Evolutionary conservation across 2,797 vertebrate species (phyloP), one percentile per base, ranked within the genome.

Genomic region (Sebastes cheni): DNA sequence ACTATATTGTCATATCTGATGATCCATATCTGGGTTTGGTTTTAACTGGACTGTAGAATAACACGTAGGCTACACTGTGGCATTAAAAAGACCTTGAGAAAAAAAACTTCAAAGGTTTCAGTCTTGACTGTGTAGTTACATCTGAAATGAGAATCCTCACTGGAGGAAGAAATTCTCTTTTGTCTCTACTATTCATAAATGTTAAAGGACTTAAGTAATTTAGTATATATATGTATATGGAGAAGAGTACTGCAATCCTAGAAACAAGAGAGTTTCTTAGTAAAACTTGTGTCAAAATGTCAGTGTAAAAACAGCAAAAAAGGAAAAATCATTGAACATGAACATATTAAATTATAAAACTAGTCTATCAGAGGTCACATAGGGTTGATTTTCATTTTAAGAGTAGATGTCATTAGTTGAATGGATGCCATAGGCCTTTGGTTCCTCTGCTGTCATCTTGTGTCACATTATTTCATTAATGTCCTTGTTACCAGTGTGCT

Each of bases 401-500:
- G 8, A 3, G 30, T 4, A 29, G 18, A 59, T 27, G 4, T 6
- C 29, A n/a, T 81, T 55, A 64, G 9, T 64, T 2, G 71, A 74
- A 69, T 67, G 1, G 60, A 39, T 36, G 22, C n/a, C 23, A 64
- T 6, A 39, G 56, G 22, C 65, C 11, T 22, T 62, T 3, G 52
- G 16, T 67, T 75, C 29, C n/a, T 62, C 30, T 18, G 66, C n/a
- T 58, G 9, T 67, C 68, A 67, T 80, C 59, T 65, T 60, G 39
- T 87, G 30, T 64, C 69, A 75, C 29, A 85, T 87, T 68, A 77
- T 74, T 60, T 86, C 18, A 84, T 61, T 67, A 54, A 80, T 64
- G 66, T 72, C 62, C 18, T 12, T n/a, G 61, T 62, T 74, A 65
- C 3, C 69, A 54, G 18, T 52, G 20, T 58, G 54, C 10, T 36